phyloP scores from a whole-genome alignment of 2,888 invertebrate species.

The Fissipunctia ypsillon region DNA sequence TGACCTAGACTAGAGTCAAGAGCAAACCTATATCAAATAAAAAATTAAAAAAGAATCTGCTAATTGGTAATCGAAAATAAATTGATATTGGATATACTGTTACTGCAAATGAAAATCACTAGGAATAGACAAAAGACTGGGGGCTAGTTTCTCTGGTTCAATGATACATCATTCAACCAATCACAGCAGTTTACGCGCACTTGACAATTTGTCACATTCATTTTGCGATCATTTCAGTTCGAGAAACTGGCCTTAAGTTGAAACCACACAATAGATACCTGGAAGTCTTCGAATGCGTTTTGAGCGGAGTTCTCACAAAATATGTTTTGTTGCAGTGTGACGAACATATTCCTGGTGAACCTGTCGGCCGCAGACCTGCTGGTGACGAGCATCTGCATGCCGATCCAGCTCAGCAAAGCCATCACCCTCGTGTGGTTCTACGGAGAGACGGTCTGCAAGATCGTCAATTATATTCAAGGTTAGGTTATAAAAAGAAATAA shows the following conservation, averaged over 20 bases:
- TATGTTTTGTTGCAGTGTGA: conserved; percentile 91
- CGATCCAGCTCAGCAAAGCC: conserved; percentile 93
- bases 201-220: neutral
- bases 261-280: no score
- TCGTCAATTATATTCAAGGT: conserved; percentile 93
- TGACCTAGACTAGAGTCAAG: no score
- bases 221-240: neutral
- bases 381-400: conserved; percentile 94
- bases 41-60: no score
- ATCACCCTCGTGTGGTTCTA: conserved; percentile 93
- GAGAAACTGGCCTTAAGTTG: neutral
- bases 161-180: neutral
- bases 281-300: neutral
- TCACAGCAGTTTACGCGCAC: neutral
- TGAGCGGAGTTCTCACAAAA: neutral
- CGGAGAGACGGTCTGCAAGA: conserved; percentile 94
- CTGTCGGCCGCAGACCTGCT: conserved; percentile 93
- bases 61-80: no score
- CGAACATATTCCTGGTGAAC: conserved; percentile 94
- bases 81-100: no score
- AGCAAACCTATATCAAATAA: no score
- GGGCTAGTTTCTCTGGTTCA: neutral
- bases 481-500: no score
- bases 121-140: no score
- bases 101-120: neutral